These are phyloP conservation scores for Danaus chrysippus DNA, from an alignment of 2,888 invertebrate species.

Conservation along the genomic window DNA sequence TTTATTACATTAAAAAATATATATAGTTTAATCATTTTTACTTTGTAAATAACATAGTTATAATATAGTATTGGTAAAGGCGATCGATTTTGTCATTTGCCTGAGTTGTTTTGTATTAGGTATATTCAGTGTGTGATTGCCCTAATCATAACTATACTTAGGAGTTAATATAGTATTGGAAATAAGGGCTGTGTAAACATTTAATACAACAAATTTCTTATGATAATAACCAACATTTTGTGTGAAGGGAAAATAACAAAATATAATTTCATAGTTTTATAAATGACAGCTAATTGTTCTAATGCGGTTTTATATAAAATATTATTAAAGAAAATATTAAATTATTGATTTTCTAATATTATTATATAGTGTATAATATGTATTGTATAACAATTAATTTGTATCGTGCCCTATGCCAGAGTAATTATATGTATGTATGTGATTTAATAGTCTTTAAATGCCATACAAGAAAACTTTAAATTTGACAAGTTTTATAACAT, in stretches of 20 bases:
- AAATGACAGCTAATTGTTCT: constrained; percentile 1
- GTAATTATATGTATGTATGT: neutral
- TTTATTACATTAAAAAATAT: constrained; percentile 60
- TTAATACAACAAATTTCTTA: neutral
- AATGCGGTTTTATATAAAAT: neutral
- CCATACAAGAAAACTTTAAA: neutral
- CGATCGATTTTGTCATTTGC: constrained; percentile 23
- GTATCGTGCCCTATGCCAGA: neutral
- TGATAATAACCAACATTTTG: neutral
- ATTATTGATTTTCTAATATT: constrained; percentile 5
- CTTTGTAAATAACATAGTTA: constrained; percentile 68
- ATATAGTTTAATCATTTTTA: constrained; percentile 59
- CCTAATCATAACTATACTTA: constrained; percentile 4
- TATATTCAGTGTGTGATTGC: neutral
- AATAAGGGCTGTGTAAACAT: constrained; percentile 8
- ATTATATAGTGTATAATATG: neutral
- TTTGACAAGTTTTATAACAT: neutral
- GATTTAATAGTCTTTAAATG: neutral
- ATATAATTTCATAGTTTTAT: neutral
- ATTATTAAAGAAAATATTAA: neutral
- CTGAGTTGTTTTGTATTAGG: constrained; percentile 4
- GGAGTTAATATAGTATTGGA: constrained; percentile 2
- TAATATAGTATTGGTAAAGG: constrained; percentile 48
- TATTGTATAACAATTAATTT: constrained; percentile 5
- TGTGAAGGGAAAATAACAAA: neutral